Conservation (phyloP, 2,113 vertebrate species). For the Cephalopterus ornatus region DNA sequence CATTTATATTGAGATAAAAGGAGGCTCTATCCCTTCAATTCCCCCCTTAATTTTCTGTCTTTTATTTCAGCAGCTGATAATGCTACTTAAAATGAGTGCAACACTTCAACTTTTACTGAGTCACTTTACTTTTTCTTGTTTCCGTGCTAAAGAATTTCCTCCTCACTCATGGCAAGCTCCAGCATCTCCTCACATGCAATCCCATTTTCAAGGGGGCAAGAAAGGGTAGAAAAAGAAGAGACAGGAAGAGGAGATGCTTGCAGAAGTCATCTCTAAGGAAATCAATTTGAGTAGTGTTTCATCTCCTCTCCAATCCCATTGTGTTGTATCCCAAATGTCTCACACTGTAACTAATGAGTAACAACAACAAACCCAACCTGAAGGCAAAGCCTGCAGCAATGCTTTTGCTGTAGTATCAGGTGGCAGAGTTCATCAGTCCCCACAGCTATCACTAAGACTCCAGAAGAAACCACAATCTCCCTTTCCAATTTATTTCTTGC, state of each 20-base stretch:
- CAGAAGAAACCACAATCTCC: neutral
- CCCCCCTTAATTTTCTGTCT: neutral
- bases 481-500: neutral
- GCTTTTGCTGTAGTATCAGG: neutral
- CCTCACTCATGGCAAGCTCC: neutral
- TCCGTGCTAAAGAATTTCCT: neutral
- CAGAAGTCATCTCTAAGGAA: neutral
- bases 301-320: neutral
- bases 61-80: neutral
- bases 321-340: neutral
- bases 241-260: neutral
- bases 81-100: neutral
- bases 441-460: rapidly evolving
- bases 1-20: neutral
- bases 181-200: neutral
- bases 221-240: rapidly evolving
- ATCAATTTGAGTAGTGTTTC: neutral
- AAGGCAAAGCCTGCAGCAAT: neutral
- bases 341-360: neutral
- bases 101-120: neutral
- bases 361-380: neutral
- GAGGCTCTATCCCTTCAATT: neutral
- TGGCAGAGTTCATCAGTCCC: neutral
- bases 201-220: neutral
- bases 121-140: neutral